phyloP scores from a whole-genome alignment of 2,113 vertebrate genomes.

The Gallinago undulata region DNA sequence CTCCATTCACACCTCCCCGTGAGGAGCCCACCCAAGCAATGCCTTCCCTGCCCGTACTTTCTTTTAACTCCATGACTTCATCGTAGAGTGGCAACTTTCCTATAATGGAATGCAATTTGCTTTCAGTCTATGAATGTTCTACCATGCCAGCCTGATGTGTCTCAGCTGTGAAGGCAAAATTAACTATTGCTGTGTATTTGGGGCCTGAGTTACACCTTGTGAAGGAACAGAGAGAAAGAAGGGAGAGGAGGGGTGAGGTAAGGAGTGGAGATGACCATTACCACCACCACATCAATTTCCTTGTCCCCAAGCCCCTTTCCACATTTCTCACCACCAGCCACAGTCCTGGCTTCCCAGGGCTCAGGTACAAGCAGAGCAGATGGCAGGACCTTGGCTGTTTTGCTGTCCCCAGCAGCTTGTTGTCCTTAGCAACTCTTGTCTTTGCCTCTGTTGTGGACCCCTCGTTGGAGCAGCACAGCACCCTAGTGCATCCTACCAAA shows the following conservation, averaged over 20 bases:
- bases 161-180: background rate
- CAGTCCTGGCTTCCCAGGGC: background rate
- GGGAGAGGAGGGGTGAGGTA: background rate
- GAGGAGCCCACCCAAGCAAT: background rate
- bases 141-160: background rate
- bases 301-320: background rate
- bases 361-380: background rate
- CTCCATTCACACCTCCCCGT: background rate
- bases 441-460: background rate
- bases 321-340: background rate
- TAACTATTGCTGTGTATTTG: background rate
- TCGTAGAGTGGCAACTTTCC: background rate
- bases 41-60: background rate
- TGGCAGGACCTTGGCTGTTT: background rate
- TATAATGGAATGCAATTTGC: background rate
- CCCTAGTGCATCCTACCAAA: background rate
- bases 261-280: background rate
- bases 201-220: background rate
- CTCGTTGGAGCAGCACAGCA: background rate
- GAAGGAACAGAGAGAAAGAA: background rate
- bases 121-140: background rate
- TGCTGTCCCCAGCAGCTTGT: background rate
- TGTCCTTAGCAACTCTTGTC: background rate
- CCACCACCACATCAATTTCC: background rate
- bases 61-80: background rate